Base-by-base conservation (phyloP, 2,888 invertebrate genomes). In the Heliconius ismenius region DNA sequence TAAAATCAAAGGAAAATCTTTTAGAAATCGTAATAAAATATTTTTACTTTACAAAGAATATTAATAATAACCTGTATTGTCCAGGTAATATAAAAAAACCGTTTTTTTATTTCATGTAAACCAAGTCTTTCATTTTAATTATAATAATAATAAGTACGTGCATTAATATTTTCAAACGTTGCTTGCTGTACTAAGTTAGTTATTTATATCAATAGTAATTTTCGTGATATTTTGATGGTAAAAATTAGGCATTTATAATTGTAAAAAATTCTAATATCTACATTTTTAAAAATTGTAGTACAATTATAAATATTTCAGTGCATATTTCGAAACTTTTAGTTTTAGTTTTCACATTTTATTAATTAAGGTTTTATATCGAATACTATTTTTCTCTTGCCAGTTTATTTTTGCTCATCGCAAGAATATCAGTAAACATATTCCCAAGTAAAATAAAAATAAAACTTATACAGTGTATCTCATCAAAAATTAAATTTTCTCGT, bases 371-470 rank as follows among this genome's bases (percentile, higher is more conserved):
- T 24, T 67, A 36, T 24, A 43, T 24, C 67, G 67, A 43, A 67
- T 65, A 65, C 24, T 36, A n/a, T 67, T 24, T 43, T 39, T 43
- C 43, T 43, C 67, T 67, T 67, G 43, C 67, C 67, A 39, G 9
- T 39, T 26, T 43, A 67, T 43, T 24, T 24, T 67, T 65, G 36
- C 11, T 39, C n/a, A 39, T 13, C 7, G 11, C n/a, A n/a, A n/a
- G 58, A 11, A 11, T n/a, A n/a, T 11, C 58, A n/a, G 21, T n/a
- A n/a, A 58, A 58, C n/a, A n/a, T 58, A 58, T 10, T n/a, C 21
- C 21, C 21, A n/a, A 54, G 54, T 54, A 58, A 21, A 58, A 11
- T 9, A n/a, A 21, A 21, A 49, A 49, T 49, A 49, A 3, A 7
- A 49, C 18, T 49, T 10, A n/a, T 58, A n/a, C 9, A 58, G 58